These are phyloP conservation scores for Drosophila kokeensis DNA, from an alignment of 2,888 invertebrate species.

Conservation along the genomic window DNA sequence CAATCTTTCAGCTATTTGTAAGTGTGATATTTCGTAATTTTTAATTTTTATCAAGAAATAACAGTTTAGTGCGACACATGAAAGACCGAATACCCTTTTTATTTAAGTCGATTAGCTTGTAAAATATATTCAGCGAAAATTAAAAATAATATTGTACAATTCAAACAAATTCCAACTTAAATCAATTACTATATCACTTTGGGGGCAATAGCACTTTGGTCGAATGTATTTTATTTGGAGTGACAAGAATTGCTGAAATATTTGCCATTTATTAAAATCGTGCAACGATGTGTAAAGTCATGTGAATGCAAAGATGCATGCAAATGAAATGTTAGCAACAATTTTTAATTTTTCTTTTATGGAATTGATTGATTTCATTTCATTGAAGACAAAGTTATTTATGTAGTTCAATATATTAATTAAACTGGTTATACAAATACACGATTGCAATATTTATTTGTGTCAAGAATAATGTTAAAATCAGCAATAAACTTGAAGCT, in stretches of 20 bases:
- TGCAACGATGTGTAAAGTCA: conserved; percentile 54
- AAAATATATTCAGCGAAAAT: conserved; percentile 5
- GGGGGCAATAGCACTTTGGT: conserved; percentile 60
- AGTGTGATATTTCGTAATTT: conserved; percentile 5
- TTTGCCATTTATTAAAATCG: conserved; percentile 65
- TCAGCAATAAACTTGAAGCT: neutral
- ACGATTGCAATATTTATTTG: neutral
- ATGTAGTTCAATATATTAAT: neutral
- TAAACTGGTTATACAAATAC: neutral
- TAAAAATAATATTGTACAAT: conserved; percentile 25
- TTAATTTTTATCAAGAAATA: neutral
- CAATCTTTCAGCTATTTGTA: neutral
- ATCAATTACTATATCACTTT: conserved; percentile 60
- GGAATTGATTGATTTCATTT: conserved; percentile 24
- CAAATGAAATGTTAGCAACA: conserved; percentile 10
- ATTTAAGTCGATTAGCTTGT: neutral
- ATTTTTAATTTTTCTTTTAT: neutral
- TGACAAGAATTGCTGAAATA: conserved; percentile 29
- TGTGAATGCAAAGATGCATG: conserved; percentile 33
- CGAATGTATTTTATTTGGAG: conserved; percentile 45
- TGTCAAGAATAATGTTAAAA: neutral
- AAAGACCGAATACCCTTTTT: neutral
- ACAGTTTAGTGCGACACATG: neutral
- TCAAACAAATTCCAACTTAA: conserved; percentile 17
- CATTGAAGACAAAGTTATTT: neutral